phyloP scores from a whole-genome alignment of 2,888 invertebrate genomes.

The Drosophila hamatofila region DNA sequence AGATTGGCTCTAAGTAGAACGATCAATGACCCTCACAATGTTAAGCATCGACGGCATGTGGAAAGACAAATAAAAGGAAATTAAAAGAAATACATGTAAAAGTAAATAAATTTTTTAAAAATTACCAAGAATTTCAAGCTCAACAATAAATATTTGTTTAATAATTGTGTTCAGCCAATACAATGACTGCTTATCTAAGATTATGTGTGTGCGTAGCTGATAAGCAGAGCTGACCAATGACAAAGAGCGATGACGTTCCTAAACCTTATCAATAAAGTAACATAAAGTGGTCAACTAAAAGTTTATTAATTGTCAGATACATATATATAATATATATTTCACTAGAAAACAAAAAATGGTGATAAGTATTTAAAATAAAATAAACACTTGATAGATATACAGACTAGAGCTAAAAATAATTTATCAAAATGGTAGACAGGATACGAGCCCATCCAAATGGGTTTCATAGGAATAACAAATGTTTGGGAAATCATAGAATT shows the following conservation, averaged over 20 bases:
- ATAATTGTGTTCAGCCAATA: slow-evolving; percentile 7
- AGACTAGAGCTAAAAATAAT: slow-evolving; percentile 13
- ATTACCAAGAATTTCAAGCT: slow-evolving; percentile 2
- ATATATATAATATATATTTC: slow-evolving; percentile 1
- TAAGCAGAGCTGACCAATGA: slow-evolving; percentile 30
- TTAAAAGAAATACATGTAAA: neutral
- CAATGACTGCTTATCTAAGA: slow-evolving; percentile 7
- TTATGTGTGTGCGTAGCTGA: slow-evolving; percentile 9
- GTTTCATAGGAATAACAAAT: neutral
- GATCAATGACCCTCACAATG: slow-evolving; percentile 4
- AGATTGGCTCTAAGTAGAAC: neutral
- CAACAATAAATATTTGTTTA: slow-evolving; percentile 4
- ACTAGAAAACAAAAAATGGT: slow-evolving; percentile 5
- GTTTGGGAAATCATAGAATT: neutral
- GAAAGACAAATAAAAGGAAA: neutral
- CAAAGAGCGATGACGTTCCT: slow-evolving; percentile 14
- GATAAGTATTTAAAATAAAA: slow-evolving; percentile 15
- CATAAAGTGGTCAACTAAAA: slow-evolving; percentile 17
- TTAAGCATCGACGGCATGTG: neutral
- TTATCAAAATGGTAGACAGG: neutral
- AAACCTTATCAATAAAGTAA: slow-evolving; percentile 12
- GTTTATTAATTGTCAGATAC: slow-evolving; percentile 4
- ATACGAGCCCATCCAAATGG: neutral
- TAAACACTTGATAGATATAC: slow-evolving; percentile 13
- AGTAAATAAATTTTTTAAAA: neutral